Evolutionary conservation across 2,113 vertebrate species (phyloP).

Genomic region (Vanacampus margaritifer): DNA sequence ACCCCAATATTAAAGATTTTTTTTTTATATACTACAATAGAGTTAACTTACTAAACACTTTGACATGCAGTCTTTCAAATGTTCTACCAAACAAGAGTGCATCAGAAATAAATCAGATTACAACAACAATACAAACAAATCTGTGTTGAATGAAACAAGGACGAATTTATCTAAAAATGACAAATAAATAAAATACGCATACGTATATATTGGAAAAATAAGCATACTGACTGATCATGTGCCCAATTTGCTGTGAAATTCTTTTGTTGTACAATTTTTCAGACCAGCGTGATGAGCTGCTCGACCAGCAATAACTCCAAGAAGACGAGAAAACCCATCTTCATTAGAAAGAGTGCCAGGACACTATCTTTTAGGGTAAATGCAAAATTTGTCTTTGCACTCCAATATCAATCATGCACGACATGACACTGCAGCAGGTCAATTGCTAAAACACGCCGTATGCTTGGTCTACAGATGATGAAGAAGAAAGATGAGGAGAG

Average conservation of each 20-base stretch:
- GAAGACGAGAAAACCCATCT: slow-evolving; percentile 68
- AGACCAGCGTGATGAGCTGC: slow-evolving; percentile 46
- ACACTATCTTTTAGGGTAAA: slow-evolving; percentile 89
- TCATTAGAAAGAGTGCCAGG: slow-evolving; percentile 78
- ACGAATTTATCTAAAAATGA: too few species aligned
- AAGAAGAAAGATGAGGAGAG: slow-evolving; percentile 68
- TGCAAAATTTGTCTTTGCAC: not conserved
- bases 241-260: not conserved
- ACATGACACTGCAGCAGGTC: not conserved
- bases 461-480: slow-evolving; percentile 55
- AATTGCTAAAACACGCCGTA: not conserved
- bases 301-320: slow-evolving; percentile 33
- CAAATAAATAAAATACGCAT: too few species aligned
- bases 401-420: not conserved
- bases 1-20: too few species aligned
- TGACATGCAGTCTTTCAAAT: too few species aligned
- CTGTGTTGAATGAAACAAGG: too few species aligned
- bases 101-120: too few species aligned
- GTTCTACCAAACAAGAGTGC: too few species aligned
- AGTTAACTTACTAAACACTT: too few species aligned
- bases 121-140: too few species aligned
- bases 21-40: too few species aligned
- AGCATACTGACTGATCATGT: not conserved
- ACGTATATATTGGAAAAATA: too few species aligned
- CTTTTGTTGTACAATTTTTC: slow-evolving; percentile 3